Percentiles rank a stretch among this genome's conserved stretches.
These are phyloP conservation scores for Mareca penelope DNA, from an alignment of 2,797 vertebrate genomes.

Conservation along the genomic window DNA sequence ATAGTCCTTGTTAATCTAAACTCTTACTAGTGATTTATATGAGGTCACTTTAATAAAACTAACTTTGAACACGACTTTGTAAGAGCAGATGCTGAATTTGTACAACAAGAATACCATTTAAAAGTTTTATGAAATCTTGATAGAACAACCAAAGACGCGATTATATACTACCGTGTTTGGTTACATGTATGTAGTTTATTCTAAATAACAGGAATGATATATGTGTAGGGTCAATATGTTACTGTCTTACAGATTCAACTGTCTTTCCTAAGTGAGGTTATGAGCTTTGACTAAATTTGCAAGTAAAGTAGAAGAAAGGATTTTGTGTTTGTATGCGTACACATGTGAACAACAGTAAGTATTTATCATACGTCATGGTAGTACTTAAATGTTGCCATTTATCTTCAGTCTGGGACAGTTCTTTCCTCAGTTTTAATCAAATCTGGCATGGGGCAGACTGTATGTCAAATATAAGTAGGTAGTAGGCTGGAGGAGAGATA, in stretches of 20 bases:
- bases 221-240: fast-evolving
- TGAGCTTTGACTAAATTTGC: background rate
- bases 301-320: background rate
- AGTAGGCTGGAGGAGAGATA: background rate
- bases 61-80: background rate
- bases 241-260: background rate
- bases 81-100: background rate
- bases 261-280: background rate
- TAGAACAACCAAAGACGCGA: background rate
- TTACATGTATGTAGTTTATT: background rate
- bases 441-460: background rate
- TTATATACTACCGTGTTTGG: background rate
- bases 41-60: background rate
- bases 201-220: background rate
- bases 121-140: background rate
- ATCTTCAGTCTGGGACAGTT: background rate
- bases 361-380: background rate
- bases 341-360: background rate
- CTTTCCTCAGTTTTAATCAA: background rate
- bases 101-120: background rate
- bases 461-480: background rate
- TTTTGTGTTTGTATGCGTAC: background rate
- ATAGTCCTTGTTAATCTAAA: background rate
- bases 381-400: background rate
- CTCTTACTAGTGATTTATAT: background rate